Conservation (phyloP, 2,113 vertebrate genomes). For the Periophthalmus modestus region DNA sequence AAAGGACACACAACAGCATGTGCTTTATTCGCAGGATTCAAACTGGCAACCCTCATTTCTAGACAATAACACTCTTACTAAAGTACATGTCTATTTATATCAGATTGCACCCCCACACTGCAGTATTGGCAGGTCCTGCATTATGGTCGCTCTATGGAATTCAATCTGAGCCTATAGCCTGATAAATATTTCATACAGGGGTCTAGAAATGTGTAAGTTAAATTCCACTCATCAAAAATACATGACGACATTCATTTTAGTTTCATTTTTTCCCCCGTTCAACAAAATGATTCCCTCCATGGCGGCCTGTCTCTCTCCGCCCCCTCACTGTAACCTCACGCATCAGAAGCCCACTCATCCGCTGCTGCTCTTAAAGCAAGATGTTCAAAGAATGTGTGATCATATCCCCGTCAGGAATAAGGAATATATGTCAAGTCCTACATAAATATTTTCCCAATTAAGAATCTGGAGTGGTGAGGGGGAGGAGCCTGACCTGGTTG, state of each 20-base stretch:
- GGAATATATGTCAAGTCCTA: background rate
- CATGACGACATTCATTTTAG: conserved; percentile 1
- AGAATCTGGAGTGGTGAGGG: background rate
- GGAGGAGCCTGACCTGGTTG: conserved; percentile 4
- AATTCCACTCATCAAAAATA: conserved; percentile 29
- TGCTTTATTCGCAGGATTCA: no score
- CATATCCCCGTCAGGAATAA: conserved; percentile 16
- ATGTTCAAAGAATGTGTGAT: background rate
- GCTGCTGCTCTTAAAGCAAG: conserved; percentile 17
- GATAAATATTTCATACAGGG: conserved; percentile 6
- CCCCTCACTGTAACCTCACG: conserved; percentile 27
- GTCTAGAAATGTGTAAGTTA: conserved; percentile 13
- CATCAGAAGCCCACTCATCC: background rate
- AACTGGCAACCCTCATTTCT: no score
- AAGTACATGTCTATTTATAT: no score
- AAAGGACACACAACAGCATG: no score
- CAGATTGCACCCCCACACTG: no score
- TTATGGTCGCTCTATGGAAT: background rate
- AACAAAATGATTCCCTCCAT: conserved; percentile 6
- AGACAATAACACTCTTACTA: no score
- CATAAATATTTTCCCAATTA: no score
- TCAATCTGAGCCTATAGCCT: conserved; percentile 2
- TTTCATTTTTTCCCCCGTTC: background rate
- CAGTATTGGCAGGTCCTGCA: background rate
- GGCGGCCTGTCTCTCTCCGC: conserved; percentile 18